phyloP scores from a whole-genome alignment of 2,113 vertebrate species.

The Gymnocephalus cernua region DNA sequence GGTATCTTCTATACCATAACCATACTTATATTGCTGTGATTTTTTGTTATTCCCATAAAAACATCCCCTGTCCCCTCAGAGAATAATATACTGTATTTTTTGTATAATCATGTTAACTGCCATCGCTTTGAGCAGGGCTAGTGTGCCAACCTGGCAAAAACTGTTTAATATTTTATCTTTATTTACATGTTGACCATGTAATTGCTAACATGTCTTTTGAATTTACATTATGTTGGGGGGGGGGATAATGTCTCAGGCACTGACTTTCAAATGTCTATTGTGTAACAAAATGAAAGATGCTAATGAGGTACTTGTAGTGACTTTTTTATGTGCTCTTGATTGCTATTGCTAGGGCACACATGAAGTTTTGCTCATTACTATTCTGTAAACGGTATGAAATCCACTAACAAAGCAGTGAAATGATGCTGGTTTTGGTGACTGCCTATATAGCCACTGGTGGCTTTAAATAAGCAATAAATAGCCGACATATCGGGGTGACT shows the following conservation, averaged over 20 bases:
- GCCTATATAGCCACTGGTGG: conserved; percentile 74
- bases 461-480: conserved; percentile 82
- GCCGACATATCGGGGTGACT: conserved; percentile 52
- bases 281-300: conserved; percentile 50
- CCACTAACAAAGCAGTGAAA: conserved; percentile 46
- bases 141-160: conserved; percentile 47
- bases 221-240: conserved; percentile 14
- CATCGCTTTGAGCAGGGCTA: conserved; percentile 55
- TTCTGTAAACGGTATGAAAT: conserved; percentile 56
- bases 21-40: conserved; percentile 68
- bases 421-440: conserved; percentile 53
- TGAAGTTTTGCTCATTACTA: conserved; percentile 45
- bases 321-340: conserved; percentile 58
- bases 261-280: conserved; percentile 47
- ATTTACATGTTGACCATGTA: conserved; percentile 82
- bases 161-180: conserved; percentile 64
- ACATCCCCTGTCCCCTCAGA: not conserved
- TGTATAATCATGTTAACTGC: conserved; percentile 41
- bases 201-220: conserved; percentile 49
- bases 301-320: conserved; percentile 53
- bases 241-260: conserved; percentile 64
- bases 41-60: conserved; percentile 20
- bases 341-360: conserved; percentile 28
- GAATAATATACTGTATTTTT: conserved; percentile 56
- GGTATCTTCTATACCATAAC: conserved; percentile 63